Conservation (phyloP, 1,140 invertebrate genomes). For the Brachionus paranguensis region DNA sequence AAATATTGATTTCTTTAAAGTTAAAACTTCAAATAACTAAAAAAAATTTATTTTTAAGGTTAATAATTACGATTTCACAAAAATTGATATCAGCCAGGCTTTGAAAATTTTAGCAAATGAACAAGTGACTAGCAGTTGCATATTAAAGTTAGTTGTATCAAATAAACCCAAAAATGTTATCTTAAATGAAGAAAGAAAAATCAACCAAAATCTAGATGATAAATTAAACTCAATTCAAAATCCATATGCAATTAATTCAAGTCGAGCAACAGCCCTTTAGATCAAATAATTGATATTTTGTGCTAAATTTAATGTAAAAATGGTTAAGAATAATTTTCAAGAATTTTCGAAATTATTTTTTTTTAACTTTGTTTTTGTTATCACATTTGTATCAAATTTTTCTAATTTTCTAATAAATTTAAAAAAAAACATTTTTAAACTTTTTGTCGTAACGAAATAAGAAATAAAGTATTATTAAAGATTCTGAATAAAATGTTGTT, state of each 20-base stretch:
- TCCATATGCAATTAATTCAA: not conserved
- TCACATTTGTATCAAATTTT: not conserved
- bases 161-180: conserved; percentile 20
- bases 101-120: not conserved
- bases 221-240: conserved; percentile 12
- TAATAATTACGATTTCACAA: conserved; percentile 14
- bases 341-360: not conserved
- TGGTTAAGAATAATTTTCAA: not conserved
- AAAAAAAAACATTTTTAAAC: not conserved
- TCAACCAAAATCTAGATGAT: not conserved
- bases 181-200: conserved; percentile 7
- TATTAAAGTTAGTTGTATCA: conserved; percentile 8
- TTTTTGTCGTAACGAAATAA: not conserved
- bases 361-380: not conserved
- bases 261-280: conserved; percentile 1
- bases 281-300: not conserved
- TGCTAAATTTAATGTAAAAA: not conserved
- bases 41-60: not conserved
- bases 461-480: not conserved
- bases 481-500: not conserved
- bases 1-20: not conserved
- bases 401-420: not conserved
- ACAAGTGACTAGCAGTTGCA: not conserved
- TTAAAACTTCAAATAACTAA: not conserved
- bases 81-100: not conserved